Evolutionary conservation across 1,140 invertebrate species (phyloP).

Genomic region (Tigriopus japonicus): DNA sequence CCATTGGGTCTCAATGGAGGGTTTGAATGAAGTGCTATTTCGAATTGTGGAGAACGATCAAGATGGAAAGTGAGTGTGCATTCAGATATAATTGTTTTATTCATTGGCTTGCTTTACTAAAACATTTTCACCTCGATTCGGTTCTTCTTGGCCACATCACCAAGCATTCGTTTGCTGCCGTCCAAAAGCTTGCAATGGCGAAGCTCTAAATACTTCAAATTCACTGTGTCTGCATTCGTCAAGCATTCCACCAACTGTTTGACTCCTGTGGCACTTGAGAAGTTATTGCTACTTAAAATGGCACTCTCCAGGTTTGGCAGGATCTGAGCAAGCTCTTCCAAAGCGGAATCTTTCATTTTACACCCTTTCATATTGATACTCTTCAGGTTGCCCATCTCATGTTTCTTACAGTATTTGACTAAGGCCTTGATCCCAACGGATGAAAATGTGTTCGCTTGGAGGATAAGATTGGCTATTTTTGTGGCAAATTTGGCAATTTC

Average conservation of each 20-base stretch:
- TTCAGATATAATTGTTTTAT: too few species aligned
- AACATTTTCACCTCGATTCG: too few species aligned
- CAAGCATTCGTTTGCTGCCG: too few species aligned
- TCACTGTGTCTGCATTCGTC: too few species aligned
- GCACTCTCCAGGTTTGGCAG: neutral
- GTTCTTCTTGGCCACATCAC: too few species aligned
- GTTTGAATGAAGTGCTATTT: too few species aligned
- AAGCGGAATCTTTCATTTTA: neutral
- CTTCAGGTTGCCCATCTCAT: neutral
- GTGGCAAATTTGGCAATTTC: neutral
- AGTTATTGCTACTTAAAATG: neutral
- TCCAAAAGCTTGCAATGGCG: too few species aligned
- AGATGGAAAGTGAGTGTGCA: too few species aligned
- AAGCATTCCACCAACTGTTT: neutral
- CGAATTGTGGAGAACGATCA: too few species aligned
- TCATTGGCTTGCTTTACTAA: too few species aligned
- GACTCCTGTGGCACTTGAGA: neutral
- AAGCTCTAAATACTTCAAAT: too few species aligned
- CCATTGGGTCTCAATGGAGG: too few species aligned
- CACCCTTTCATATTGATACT: constrained; percentile 1
- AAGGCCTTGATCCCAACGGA: neutral
- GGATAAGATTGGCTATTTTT: neutral
- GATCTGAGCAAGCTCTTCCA: neutral
- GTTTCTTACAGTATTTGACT: neutral
- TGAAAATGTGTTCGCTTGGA: neutral